Evolutionary conservation across 2,888 invertebrate species (phyloP).

Genomic region (Bugula neritina): DNA sequence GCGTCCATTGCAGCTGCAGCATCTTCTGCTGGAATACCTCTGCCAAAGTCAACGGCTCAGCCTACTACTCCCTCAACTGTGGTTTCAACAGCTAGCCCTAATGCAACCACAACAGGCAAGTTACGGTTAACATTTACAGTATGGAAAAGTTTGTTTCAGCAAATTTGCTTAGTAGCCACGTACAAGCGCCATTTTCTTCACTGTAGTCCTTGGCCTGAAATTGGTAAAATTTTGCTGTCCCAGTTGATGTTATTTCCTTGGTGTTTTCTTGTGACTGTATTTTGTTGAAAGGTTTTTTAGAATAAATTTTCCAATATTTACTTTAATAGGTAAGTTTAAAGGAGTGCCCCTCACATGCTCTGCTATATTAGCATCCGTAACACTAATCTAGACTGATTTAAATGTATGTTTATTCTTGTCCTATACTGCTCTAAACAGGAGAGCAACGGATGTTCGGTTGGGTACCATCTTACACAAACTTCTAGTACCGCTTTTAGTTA

Average conservation of each 20-base stretch:
- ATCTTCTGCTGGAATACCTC: slow-evolving; percentile 21
- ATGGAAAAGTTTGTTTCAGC: no score
- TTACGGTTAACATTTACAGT: neutral
- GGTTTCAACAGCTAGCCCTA: neutral
- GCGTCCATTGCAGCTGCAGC: slow-evolving; percentile 2
- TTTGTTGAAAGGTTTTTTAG: neutral
- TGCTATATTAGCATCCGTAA: slow-evolving; percentile 21
- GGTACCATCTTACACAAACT: slow-evolving; percentile 1
- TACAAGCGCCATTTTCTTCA: no score
- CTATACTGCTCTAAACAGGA: neutral
- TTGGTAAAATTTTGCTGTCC: no score
- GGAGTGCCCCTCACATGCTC: slow-evolving; percentile 19
- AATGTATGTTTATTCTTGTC: no score
- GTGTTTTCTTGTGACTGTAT: no score
- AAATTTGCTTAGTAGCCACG: no score
- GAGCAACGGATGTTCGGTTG: neutral
- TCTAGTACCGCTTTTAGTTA: slow-evolving; percentile 11
- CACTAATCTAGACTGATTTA: slow-evolving; percentile 21
- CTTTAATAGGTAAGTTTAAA: slow-evolving; percentile 8
- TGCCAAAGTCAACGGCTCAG: neutral
- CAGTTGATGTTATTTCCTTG: no score
- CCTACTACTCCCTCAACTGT: neutral
- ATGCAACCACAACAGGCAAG: slow-evolving; percentile 5
- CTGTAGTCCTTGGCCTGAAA: no score
- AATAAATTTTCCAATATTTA: neutral